These are phyloP conservation scores for Ectemnius lituratus DNA, from an alignment of 2,888 invertebrate genomes.

Conservation along the genomic window DNA sequence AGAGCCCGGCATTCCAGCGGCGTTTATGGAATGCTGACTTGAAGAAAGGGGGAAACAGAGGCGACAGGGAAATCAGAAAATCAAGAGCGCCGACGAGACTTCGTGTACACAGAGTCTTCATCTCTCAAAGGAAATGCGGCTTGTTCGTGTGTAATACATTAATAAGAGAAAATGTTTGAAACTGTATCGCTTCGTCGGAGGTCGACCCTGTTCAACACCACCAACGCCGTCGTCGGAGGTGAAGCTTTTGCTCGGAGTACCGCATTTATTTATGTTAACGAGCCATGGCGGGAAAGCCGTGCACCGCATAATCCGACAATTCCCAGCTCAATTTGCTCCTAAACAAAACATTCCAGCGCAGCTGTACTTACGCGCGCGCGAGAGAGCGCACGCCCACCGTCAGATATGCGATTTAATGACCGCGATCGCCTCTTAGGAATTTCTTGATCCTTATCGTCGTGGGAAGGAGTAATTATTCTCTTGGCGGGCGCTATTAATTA, in stretches of 20 bases:
- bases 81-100: neutral
- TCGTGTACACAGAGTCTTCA: neutral
- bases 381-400: neutral
- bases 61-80: neutral
- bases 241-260: no score
- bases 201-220: neutral
- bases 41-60: conserved; percentile 6
- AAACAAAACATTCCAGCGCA: conserved; percentile 45
- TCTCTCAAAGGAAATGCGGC: conserved; percentile 1
- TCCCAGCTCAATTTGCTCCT: conserved; percentile 53
- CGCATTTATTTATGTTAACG: conserved; percentile 49
- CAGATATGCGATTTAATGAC: conserved; percentile 42
- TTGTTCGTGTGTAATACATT: neutral
- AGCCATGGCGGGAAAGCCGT: conserved; percentile 41
- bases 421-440: conserved; percentile 44
- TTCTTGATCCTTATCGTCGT: conserved; percentile 52
- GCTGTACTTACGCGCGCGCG: conserved; percentile 5
- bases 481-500: conserved; percentile 52
- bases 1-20: neutral
- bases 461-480: conserved; percentile 47
- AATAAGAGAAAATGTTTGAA: conserved; percentile 18
- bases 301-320: conserved; percentile 48
- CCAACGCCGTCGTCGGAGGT: no score
- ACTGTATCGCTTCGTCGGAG: conserved; percentile 16
- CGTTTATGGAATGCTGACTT: neutral